A percentile compares a stretch with the other conserved stretches of the same genome.
Evolutionary conservation across 2,113 vertebrate genomes (phyloP).

Genomic region (Cryptoleucopteryx plumbea): DNA sequence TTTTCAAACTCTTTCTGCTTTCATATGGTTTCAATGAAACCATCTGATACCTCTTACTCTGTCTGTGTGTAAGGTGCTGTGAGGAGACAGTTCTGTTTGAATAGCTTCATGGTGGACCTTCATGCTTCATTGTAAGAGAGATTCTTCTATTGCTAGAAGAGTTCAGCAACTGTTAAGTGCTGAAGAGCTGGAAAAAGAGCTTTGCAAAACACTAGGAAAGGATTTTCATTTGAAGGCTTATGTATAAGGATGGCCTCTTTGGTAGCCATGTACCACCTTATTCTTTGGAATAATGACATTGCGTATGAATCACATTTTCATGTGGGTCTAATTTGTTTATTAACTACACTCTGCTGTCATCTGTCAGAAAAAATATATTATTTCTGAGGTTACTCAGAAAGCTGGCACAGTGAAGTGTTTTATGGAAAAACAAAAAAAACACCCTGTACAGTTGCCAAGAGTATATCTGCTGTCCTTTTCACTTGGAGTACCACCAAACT

Average conservation of each 20-base stretch:
- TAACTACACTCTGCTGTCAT: not conserved
- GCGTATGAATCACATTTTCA: not conserved
- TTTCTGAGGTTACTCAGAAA: conserved; percentile 32
- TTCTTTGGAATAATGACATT: not conserved
- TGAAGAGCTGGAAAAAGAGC: not conserved
- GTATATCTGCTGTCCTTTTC: conserved; percentile 41
- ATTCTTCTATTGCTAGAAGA: not conserved
- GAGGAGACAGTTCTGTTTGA: not conserved
- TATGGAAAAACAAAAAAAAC: not conserved
- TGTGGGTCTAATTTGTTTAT: conserved; percentile 20
- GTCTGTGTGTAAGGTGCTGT: not conserved
- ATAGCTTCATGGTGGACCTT: not conserved
- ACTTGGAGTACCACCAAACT: conserved; percentile 52
- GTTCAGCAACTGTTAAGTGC: not conserved
- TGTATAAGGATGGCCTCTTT: not conserved
- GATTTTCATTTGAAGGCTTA: not conserved
- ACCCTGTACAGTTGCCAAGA: not conserved
- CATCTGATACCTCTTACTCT: not conserved
- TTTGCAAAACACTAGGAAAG: not conserved
- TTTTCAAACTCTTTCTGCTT: not conserved
- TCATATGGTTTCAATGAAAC: not conserved
- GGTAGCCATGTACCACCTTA: not conserved
- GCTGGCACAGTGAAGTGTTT: not conserved
- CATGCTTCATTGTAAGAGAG: not conserved
- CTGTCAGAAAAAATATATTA: not conserved